Evolutionary conservation across 1,140 invertebrate species (phyloP), one percentile per base, ranked within the genome.

Genomic region (Pseudomyrmex sp.): DNA sequence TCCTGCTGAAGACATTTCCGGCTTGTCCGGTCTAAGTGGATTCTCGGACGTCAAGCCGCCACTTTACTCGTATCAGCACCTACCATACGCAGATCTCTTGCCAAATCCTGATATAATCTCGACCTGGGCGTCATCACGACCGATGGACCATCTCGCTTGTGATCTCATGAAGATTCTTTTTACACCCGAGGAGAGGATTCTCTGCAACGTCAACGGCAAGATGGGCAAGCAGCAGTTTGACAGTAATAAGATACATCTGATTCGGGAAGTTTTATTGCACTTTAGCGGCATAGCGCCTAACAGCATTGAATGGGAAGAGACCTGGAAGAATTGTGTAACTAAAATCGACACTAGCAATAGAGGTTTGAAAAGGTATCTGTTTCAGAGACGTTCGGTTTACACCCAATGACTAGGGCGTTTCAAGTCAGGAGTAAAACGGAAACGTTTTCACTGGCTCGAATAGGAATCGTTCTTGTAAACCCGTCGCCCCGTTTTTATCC

Each of bases 261-360:
- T 95, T 61, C 86, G 94, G 63, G 94, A 95, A 83, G 94, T 95
- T 44, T 87, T 95, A 18, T 82, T 94, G 54, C 93, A 94, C 79
- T 95, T 94, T 83, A 94, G 93, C 84, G 93, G 92, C 46, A 93
- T 94, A 13, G 80, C 92, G 72, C 91, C 93, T 7, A 92, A 92
- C 46, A 93, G 93, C 77, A 85, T 92, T 4, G 94, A 94, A 48
- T 95, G 94, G 93, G 94, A 95, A 74, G 94, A 95, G 74, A 93
- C 92, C 46, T 95, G 95, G 94, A 95, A 95, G 83, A 94, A 94
- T 88, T 95, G 95, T 83, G 94, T 95, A 18, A 95, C 94, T 0
- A 95, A 95, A 91, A 95, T 95, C 76, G 95, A 95, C 87, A 95
- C 94, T n/a, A 94, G 94, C 65, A 95, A 95, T 90, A 88, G 95